Evolutionary conservation across 2,113 vertebrate species (phyloP), one percentile per base, ranked within the genome.

Genomic region (Forbesichthys agassizii): DNA sequence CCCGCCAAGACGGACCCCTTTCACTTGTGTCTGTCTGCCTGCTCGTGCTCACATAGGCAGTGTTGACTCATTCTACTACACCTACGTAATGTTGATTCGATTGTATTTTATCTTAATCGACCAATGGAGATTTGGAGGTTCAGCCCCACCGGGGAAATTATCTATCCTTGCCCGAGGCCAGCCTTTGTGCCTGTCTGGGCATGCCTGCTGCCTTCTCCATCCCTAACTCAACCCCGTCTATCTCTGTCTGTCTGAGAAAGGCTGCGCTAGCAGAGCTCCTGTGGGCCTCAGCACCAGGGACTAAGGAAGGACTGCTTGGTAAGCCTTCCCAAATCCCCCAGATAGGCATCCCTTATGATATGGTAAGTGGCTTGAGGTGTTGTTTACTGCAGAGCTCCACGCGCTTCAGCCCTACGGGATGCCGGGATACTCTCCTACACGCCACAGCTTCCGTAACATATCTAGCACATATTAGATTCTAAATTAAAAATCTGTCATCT

Each of bases 401-500:
- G 81, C 80, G 75, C 79, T 76, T 75, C 74, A 27, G 77, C 76
- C 70, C 74, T 9, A 33, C 49, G 11, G 11, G 11, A 52, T 52
- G 13, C 66, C 11, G 20, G 69, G 77, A 82, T 81, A 72, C 60
- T 79, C 77, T 70, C 74, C 77, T 78, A 71, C 73, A 80, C 84
- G 83, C 80, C 70, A 84, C 83, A 84, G 83, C 83, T 84, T 84
- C 84, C 66, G 64, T 81, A 86, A 85, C 33, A 18, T 56, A n/a
- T 3, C 20, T 56, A 8, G 16, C 53, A 27, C 56, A 58, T 89
- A 90, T 91, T 85, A 86, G 67, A 86, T 85, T 90, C 84, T 84
- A 91, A 92, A 93, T 91, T 12, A 90, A 89, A 92, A 90, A 89
- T 83, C 90, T 83, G 68, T 86, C 87, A 84, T 63, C 81, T 76